A percentile compares a stretch with the other conserved stretches of the same genome.
phyloP scores from a whole-genome alignment of 2,113 vertebrate genomes.

The Psammodynastes pulverulentus region DNA sequence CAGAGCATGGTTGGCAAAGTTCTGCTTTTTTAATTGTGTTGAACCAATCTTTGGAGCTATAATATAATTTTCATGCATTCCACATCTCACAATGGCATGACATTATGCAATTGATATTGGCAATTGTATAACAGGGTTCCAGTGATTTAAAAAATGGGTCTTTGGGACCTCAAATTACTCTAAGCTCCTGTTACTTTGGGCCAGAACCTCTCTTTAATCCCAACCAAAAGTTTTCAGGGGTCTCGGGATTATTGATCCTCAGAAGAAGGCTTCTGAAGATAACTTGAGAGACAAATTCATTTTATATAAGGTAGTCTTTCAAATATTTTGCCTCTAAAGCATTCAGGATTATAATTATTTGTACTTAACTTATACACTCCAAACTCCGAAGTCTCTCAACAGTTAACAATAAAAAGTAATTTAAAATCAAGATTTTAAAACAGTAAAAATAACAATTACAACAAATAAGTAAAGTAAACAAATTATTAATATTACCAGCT shows the following conservation, averaged over 20 bases:
- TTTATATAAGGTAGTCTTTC: background rate
- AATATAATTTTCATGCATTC: background rate
- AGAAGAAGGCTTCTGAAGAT: background rate
- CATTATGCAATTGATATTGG: background rate
- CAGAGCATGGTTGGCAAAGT: background rate
- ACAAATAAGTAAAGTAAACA: background rate
- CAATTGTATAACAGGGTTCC: background rate
- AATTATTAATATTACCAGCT: background rate
- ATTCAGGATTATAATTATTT: background rate
- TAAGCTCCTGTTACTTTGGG: background rate
- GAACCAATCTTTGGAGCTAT: background rate
- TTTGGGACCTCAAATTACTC: background rate
- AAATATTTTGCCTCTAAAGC: background rate
- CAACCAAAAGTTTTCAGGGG: background rate
- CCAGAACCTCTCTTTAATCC: background rate
- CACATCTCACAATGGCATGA: background rate
- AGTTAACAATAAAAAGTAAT: background rate
- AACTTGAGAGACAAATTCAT: background rate
- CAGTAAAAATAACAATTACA: background rate
- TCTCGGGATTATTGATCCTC: background rate
- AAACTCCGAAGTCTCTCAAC: background rate
- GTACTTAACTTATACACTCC: background rate
- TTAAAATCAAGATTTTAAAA: background rate
- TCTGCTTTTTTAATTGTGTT: background rate
- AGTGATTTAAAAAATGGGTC: background rate